Evolutionary conservation across 1,140 invertebrate species (phyloP), one percentile per base, ranked within the genome.

Genomic region (Bombus pyrosoma): DNA sequence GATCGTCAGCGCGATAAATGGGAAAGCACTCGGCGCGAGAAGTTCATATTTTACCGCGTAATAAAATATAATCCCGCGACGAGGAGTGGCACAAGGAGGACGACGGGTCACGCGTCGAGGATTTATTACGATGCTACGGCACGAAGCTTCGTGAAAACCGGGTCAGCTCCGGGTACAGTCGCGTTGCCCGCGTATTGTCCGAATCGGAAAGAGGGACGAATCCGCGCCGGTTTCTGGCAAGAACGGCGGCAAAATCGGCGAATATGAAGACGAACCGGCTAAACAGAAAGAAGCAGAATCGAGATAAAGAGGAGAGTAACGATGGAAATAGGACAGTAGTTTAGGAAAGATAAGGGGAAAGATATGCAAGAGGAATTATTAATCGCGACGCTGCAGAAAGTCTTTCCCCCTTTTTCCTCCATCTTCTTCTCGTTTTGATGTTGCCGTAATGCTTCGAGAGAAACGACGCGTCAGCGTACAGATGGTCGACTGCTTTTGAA

Each of bases 1-100:
- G 32, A 83, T 83, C 81, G 73, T 43, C 66, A 41, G 2, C 25
- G 76, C 53, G 76, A 84, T 84, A 84, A 84, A 84, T 69, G 39
- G 66, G 15, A 39, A 47, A 68, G 75, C 66, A 47, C 76, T 79
- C 39, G 66, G 34, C n/a, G 37, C 64, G n/a, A 37, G 76, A 25
- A 72, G 39, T 84, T 18, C 66, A 80, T 84, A 84, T 80, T 84
- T 84, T 84, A 84, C 72, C 72, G 76, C 32, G 39, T 72, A 80
- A 79, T 84, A 84, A 84, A 84, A 79, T 64, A 80, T 80, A 72
- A 57, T n/a, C 32, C 59, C 41, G 28, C 53, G 3, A 34, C 28
- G 25, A 43, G 8, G 15, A 18, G 25, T 12, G 37, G 57, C 9
- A 28, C 62, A 37, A 1, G 10, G 12, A 59, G n/a, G 64, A 62